phyloP scores from a whole-genome alignment of 2,888 invertebrate genomes.

The Brenthis daphne region DNA sequence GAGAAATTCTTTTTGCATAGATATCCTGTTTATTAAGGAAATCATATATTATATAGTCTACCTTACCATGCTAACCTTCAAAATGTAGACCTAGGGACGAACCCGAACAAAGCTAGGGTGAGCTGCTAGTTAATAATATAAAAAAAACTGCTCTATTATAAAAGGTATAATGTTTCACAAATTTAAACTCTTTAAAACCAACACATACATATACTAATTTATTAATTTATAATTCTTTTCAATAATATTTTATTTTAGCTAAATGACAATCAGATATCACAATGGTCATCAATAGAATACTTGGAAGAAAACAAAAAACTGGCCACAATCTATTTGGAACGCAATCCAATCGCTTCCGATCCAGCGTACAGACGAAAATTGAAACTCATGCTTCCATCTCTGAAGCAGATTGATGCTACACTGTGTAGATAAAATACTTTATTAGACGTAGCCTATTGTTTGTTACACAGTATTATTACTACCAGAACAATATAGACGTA shows the following conservation, averaged over 20 bases:
- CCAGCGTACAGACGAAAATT: conserved; percentile 95
- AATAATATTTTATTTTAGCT: conserved; percentile 83
- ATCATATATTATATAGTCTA: no score
- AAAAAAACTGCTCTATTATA: no score
- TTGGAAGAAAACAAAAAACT: conserved; percentile 86
- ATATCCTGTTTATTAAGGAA: no score
- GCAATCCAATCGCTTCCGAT: conserved; percentile 92
- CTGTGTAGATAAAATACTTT: conserved; percentile 85
- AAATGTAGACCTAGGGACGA: no score
- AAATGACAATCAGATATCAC: conserved; percentile 93
- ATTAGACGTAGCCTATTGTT: conserved; percentile 10
- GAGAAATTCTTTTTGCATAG: no score
- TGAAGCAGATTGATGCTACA: conserved; percentile 98
- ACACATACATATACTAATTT: not conserved
- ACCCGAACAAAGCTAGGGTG: no score
- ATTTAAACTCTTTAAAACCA: no score
- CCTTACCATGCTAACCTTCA: no score
- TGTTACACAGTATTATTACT: not conserved
- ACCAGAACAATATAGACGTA: no score
- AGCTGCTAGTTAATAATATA: no score
- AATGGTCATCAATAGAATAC: conserved; percentile 92
- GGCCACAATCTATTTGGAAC: conserved; percentile 94
- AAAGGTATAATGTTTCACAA: no score
- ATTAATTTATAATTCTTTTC: not conserved
- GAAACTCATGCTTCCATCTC: conserved; percentile 91